Percentiles rank a stretch among this genome's conserved stretches.
Evolutionary conservation across 1,140 invertebrate species (phyloP).

Genomic region (Paracyclopina nana): DNA sequence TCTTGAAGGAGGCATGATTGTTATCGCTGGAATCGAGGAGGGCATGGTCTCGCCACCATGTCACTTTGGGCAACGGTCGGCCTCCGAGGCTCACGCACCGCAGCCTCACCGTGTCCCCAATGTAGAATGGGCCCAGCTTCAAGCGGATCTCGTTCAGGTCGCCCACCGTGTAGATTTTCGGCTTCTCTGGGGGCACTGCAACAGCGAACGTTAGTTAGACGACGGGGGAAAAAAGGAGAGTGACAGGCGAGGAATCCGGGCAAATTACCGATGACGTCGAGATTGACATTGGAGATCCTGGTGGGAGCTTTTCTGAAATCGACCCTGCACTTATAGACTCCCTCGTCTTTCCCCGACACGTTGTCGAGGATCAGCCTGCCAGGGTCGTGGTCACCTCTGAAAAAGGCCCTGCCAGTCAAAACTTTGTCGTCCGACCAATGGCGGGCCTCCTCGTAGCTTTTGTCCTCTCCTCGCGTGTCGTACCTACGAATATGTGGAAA

Average conservation of each 20-base stretch:
- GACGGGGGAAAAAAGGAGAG: background rate
- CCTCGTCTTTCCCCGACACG: constrained; percentile 17
- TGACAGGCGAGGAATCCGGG: background rate
- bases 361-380: constrained; percentile 19
- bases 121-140: constrained; percentile 15
- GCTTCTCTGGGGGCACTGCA: constrained; percentile 17
- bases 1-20: constrained; percentile 20
- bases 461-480: constrained; percentile 4
- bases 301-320: constrained; percentile 20
- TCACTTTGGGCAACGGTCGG: constrained; percentile 21
- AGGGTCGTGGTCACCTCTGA: constrained; percentile 11
- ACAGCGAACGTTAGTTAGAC: background rate
- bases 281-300: constrained; percentile 15
- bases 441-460: background rate
- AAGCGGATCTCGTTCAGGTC: constrained; percentile 10
- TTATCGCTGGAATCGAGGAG: constrained; percentile 22
- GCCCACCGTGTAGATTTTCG: constrained; percentile 13
- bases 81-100: constrained; percentile 16
- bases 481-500: background rate
- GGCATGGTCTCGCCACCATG: constrained; percentile 22
- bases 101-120: constrained; percentile 8
- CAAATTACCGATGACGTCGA: constrained; percentile 18
- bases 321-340: constrained; percentile 19
- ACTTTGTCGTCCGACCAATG: constrained; percentile 18
- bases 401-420: constrained; percentile 18